phyloP scores from a whole-genome alignment of 2,113 vertebrate species.

The Notarius lentiginosus region DNA sequence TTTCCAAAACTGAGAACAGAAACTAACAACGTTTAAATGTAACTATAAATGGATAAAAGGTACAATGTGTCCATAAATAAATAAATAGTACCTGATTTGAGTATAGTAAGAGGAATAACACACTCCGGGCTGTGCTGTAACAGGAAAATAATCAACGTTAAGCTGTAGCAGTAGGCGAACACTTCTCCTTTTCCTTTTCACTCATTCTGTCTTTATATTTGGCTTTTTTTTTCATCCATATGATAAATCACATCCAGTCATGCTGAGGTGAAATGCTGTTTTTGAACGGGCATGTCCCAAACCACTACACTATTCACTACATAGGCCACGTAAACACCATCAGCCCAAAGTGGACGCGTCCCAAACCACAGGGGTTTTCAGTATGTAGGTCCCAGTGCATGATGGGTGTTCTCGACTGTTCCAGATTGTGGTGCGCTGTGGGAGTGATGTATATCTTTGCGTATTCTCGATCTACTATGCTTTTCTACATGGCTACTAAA shows the following conservation, averaged over 20 bases:
- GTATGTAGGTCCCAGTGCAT: conserved; percentile 5
- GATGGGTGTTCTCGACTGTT: neutral
- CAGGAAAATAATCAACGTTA: neutral
- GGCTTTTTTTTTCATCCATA: neutral
- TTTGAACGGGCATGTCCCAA: neutral
- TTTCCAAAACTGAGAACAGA: neutral
- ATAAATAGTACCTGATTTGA: neutral
- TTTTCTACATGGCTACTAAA: neutral
- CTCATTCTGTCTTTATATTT: neutral
- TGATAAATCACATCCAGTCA: neutral
- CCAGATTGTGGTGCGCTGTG: neutral
- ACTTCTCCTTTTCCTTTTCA: neutral
- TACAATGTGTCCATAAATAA: neutral
- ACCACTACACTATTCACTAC: too few relatives aligned
- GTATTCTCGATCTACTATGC: too few relatives aligned
- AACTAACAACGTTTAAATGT: neutral
- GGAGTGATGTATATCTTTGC: neutral
- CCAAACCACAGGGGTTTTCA: neutral
- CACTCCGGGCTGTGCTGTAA: neutral
- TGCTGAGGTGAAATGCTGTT: neutral
- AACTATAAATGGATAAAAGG: neutral
- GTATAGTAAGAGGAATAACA: neutral
- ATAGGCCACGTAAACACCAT: neutral
- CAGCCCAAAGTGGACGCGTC: neutral
- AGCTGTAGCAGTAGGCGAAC: too few relatives aligned